phyloP scores from a whole-genome alignment of 2,888 invertebrate species.

The Parnassius apollo region DNA sequence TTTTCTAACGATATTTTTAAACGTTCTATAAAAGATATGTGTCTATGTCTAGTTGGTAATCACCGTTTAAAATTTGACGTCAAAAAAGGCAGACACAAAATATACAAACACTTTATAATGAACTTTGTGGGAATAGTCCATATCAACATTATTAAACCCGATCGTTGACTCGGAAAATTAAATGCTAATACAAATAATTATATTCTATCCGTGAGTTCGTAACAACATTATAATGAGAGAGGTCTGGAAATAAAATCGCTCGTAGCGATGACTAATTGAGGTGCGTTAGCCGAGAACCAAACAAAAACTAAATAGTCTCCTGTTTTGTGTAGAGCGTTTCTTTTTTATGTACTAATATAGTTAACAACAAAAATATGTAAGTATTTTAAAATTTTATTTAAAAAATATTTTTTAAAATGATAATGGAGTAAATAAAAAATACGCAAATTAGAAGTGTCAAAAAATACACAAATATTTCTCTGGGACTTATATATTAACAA shows the following conservation, averaged over 20 bases:
- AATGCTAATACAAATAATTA: conserved; percentile 78
- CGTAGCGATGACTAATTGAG: conserved; percentile 35
- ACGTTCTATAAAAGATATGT: too few species aligned
- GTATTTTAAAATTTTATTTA: background rate
- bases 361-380: background rate
- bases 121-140: conserved; percentile 40
- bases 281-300: conserved; percentile 20
- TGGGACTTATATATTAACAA: too few species aligned
- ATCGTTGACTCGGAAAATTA: conserved; percentile 74
- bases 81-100: too few species aligned
- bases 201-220: conserved; percentile 65
- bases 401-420: too few species aligned
- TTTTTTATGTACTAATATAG: conserved; percentile 3
- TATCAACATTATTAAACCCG: conserved; percentile 47
- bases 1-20: too few species aligned
- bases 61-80: too few species aligned
- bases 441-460: too few species aligned
- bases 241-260: conserved; percentile 31
- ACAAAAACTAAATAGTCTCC: conserved; percentile 2
- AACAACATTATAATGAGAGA: conserved; percentile 63
- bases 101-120: conserved; percentile 34
- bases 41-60: too few species aligned
- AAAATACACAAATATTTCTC: too few species aligned
- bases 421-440: background rate
- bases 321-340: background rate